Evolutionary conservation across 2,888 invertebrate species (phyloP), one percentile per base, ranked within the genome.

Genomic region (Bembecia ichneumoniformis): DNA sequence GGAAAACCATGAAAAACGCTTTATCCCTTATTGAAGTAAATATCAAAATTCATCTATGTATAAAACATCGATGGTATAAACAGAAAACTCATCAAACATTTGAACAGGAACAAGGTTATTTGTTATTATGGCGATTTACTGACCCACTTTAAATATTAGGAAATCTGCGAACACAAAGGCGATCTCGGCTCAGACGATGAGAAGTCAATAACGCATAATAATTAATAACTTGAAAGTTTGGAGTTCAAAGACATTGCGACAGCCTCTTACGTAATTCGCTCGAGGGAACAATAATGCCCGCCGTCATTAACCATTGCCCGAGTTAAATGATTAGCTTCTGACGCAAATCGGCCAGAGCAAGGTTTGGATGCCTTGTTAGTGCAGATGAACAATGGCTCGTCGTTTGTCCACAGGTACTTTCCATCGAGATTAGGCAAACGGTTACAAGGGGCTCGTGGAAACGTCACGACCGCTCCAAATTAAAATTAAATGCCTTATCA

Each of bases 171-270:
- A 14, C 40, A 40, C 40, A 40, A 40, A 40, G 13, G 40, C 40
- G 13, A 40, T 13, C 40, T 40, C 40, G 13, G 44, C 47, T 51
- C 52, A 55, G 57, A 51, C 55, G 55, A 53, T 58, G 55, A 60
- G 61, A 60, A 64, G 58, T 65, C 67, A 73, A 72, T 75, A 72
- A 66, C 67, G 64, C 66, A 73, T 77, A 77, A 74, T 77, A 77
- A 81, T 82, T 80, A 77, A 81, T 81, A 72, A 73, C 68, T 67
- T 60, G 64, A 72, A 75, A 77, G 75, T 74, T 77, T 68, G 65
- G 64, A 62, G 68, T 66, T 65, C 63, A 58, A 61, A 58, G 47
- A 15, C 55, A 51, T 52, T 58, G 60, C 62, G 59, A 63, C 53
- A 51, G 44, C 11, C 35, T 9, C 51, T 69, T 68, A 58, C 59